Evolutionary conservation across 2,888 invertebrate species (phyloP).

Genomic region (Lasioglossum villosulum): DNA sequence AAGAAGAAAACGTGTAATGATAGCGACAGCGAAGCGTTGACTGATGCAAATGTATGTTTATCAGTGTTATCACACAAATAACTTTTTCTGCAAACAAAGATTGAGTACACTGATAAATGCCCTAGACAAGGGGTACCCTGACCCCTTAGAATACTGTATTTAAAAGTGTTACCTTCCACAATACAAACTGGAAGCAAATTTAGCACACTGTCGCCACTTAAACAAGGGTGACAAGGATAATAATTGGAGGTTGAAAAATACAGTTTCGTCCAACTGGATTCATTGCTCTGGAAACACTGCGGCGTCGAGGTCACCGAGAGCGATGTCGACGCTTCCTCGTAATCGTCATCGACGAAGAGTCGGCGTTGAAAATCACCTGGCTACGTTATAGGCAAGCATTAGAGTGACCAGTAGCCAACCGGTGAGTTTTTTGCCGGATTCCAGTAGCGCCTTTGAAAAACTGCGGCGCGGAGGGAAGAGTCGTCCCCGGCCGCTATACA

Average conservation of each 20-base stretch:
- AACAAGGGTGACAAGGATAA: not conserved
- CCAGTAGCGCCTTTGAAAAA: constrained; percentile 83
- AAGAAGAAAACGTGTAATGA: too few relatives aligned
- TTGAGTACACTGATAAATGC: too few relatives aligned
- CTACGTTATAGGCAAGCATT: constrained; percentile 79
- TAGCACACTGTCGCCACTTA: too few relatives aligned
- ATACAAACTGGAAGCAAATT: too few relatives aligned
- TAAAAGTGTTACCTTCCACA: too few relatives aligned
- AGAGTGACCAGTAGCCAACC: constrained; percentile 81
- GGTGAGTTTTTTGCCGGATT: constrained; percentile 82
- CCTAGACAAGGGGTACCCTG: too few relatives aligned
- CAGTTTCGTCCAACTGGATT: not conserved
- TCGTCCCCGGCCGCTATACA: constrained; percentile 58
- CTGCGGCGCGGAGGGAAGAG: constrained; percentile 69
- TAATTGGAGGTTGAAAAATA: not conserved
- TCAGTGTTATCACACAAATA: too few relatives aligned
- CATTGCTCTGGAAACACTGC: not conserved
- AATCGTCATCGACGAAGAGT: not conserved
- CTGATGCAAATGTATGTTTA: too few relatives aligned
- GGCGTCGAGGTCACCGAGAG: constrained; percentile 37
- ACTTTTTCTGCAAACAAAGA: too few relatives aligned
- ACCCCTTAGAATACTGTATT: too few relatives aligned
- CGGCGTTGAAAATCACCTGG: constrained; percentile 77
- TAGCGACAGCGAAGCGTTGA: too few relatives aligned
- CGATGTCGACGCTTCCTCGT: constrained; percentile 35